A percentile compares a stretch with the other conserved stretches of the same genome.
phyloP scores from a whole-genome alignment of 2,113 vertebrate species.

The Salvator merianae region DNA sequence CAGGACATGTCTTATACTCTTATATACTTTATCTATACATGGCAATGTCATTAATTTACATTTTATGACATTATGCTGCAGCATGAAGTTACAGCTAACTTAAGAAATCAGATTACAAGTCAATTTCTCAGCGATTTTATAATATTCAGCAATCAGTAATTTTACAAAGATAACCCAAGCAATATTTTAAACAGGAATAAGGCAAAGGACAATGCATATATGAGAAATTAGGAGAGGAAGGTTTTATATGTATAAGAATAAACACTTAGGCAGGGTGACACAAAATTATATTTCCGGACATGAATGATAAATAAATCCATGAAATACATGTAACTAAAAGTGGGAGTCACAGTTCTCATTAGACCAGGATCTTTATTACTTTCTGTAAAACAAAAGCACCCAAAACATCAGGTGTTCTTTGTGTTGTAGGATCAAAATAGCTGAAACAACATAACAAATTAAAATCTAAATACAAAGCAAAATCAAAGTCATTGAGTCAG shows the following conservation, averaged over 20 bases:
- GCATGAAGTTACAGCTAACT: neutral
- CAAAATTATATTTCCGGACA: conserved; percentile 26
- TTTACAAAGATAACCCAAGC: neutral
- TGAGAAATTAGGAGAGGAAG: neutral
- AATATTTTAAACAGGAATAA: neutral
- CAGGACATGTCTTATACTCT: neutral
- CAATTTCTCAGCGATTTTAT: neutral
- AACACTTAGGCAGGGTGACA: conserved; percentile 2
- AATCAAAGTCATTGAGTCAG: neutral
- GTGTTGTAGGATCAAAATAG: neutral
- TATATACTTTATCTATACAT: no score
- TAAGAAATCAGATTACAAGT: neutral
- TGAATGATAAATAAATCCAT: conserved; percentile 7
- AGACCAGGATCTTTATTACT: neutral
- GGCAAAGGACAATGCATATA: neutral
- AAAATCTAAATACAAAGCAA: neutral
- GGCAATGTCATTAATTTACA: neutral
- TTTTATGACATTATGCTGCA: neutral
- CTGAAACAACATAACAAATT: neutral
- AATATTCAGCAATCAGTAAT: neutral
- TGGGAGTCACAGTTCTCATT: neutral
- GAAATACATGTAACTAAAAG: conserved; percentile 13
- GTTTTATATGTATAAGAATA: neutral
- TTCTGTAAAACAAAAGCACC: conserved; percentile 1
- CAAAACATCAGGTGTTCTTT: neutral